These are phyloP conservation scores for Benitochromis conjunctus DNA, from an alignment of 2,113 vertebrate species.

Conservation along the genomic window DNA sequence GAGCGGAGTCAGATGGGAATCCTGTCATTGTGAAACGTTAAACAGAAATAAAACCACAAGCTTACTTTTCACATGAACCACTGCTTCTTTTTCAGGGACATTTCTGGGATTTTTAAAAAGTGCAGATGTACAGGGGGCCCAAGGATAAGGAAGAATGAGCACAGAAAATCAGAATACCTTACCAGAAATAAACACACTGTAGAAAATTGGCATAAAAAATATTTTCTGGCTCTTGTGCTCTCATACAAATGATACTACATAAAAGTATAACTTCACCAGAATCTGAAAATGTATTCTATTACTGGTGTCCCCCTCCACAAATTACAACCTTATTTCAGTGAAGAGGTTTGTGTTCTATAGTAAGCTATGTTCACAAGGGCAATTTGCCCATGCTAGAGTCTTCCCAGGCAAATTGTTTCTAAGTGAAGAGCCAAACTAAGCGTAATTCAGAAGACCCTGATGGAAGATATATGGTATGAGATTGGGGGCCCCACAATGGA, in stretches of 20 bases:
- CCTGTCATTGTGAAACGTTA: neutral
- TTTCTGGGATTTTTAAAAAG: neutral
- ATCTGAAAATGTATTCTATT: neutral
- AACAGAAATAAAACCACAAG: neutral
- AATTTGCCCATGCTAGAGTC: neutral
- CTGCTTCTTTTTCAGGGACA: neutral
- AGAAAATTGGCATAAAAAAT: neutral
- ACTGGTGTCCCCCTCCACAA: neutral
- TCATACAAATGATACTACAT: neutral
- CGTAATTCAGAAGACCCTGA: neutral
- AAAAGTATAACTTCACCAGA: neutral
- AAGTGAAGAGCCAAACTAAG: neutral
- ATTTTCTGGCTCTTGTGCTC: neutral
- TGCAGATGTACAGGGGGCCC: accelerated
- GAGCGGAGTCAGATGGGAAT: neutral
- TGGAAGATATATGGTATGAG: neutral
- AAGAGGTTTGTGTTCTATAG: neutral
- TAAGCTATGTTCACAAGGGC: neutral
- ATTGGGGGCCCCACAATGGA: neutral
- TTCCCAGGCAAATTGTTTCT: neutral
- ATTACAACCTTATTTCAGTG: neutral
- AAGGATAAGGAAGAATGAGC: neutral
- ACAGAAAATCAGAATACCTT: neutral
- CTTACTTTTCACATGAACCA: neutral
- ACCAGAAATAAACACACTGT: neutral